These are phyloP conservation scores for Xenentodon cancila DNA, from an alignment of 2,797 vertebrate genomes.

Conservation along the genomic window DNA sequence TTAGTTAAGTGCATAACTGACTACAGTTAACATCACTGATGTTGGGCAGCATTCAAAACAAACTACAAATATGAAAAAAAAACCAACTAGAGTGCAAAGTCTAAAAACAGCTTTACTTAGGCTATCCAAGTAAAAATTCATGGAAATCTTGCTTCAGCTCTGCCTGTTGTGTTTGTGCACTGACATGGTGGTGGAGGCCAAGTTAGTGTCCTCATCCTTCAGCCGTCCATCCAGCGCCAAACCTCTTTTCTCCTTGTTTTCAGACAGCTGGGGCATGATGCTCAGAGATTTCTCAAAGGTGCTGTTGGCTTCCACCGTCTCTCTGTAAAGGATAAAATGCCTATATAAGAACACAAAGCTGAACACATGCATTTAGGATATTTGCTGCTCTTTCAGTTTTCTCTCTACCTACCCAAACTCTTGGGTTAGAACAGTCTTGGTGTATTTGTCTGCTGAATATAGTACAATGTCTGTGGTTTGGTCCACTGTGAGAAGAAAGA, in stretches of 20 bases:
- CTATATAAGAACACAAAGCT: neutral
- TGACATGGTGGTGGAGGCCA: constrained; percentile 91
- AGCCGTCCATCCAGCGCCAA: constrained; percentile 89
- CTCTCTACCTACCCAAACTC: constrained; percentile 85
- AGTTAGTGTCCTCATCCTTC: constrained; percentile 91
- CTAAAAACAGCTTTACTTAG: neutral
- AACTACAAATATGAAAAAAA: neutral
- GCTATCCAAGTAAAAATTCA: neutral
- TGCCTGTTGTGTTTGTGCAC: constrained; percentile 23
- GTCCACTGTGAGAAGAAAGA: constrained; percentile 80
- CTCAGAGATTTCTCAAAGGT: constrained; percentile 65
- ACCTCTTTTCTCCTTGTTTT: constrained; percentile 88
- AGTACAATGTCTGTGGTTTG: constrained; percentile 92
- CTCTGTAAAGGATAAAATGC: constrained; percentile 56
- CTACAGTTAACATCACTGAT: neutral
- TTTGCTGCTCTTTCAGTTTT: constrained; percentile 6
- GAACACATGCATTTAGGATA: neutral
- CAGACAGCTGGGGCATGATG: constrained; percentile 76
- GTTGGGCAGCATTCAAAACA: neutral
- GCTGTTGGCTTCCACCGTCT: constrained; percentile 72
- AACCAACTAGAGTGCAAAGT: neutral
- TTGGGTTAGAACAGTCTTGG: constrained; percentile 82
- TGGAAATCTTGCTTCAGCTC: neutral
- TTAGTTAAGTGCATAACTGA: neutral
- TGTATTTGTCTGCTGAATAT: constrained; percentile 93